Evolutionary conservation across 2,113 vertebrate genomes (phyloP), one percentile per base, ranked within the genome.

Genomic region (Arvicanthis niloticus): DNA sequence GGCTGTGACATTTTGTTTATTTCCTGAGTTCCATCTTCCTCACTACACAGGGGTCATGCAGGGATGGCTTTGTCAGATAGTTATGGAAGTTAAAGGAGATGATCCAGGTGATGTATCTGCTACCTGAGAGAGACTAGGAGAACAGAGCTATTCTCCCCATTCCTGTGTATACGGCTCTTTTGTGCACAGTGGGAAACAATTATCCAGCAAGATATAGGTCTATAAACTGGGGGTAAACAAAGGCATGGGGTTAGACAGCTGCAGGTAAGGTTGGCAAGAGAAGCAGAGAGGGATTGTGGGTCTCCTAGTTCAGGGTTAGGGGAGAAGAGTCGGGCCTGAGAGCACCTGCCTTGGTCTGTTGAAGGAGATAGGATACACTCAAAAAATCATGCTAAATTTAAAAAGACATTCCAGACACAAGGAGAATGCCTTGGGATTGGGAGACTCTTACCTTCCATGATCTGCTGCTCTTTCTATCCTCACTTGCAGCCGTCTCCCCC

Each of bases 101-200:
- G 29, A 88, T 65, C 56, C 40, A 17, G 42, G 76, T 34, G 29
- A 70, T 2, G 7, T 11, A 4, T 56, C 76, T 91, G 93, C n/a
- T 62, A 24, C 67, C 42, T 15, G 31, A 80, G 53, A 62, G 67
- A 88, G 42, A 26, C 7, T 37, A 45, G 1, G 8, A 77, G 62
- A 87, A 62, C 42, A 31, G 53, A 40, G 53, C 26, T 77, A 16
- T 76, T 48, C 40, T 60, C 42, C 24, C 16, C 11, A 1, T 31
- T 94, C 48, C 17, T 65, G 17, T 13, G 34, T 24, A 86, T 21
- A 42, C 8, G 9, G 51, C 12, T 70, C 31, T 42, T 72, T 40
- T 67, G 34, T n/a, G n/a, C n/a, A n/a, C 48, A 62, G 31, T 86
- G 12, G 34, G 89, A 92, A 92, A 92, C n/a, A 92, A 75, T 56